Percentiles rank a stretch among this genome's conserved stretches.
These are phyloP conservation scores for Bugula neritina DNA, from an alignment of 2,888 invertebrate species.

Conservation along the genomic window DNA sequence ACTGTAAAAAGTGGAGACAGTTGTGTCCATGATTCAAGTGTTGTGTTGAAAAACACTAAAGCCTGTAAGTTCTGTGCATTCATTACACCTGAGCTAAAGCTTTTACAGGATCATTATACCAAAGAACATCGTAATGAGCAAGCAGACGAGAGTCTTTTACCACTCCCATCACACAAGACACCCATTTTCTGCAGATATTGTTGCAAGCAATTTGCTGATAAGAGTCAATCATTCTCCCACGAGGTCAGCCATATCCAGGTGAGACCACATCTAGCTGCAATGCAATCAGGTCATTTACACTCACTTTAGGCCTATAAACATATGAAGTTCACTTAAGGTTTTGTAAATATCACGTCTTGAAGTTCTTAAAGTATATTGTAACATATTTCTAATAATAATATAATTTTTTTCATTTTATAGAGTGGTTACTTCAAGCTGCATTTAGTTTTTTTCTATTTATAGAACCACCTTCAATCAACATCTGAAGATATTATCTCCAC, in stretches of 20 bases:
- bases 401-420: no score
- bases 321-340: no score
- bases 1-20: neutral
- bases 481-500: neutral
- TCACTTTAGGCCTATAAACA: no score
- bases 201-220: neutral
- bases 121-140: neutral
- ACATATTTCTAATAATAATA: no score
- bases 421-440: no score
- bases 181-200: slow-evolving; percentile 6
- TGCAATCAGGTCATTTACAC: no score
- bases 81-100: neutral
- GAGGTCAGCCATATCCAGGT: slow-evolving; percentile 1
- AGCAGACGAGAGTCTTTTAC: neutral
- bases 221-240: neutral
- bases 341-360: no score
- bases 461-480: neutral
- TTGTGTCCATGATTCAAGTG: neutral
- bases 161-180: neutral
- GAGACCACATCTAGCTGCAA: no score
- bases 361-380: no score
- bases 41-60: neutral
- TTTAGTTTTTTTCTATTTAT: no score
- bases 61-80: neutral
- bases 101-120: neutral